These are phyloP conservation scores for Nasua narica DNA, from an alignment of 2,797 vertebrate species.

Conservation along the genomic window DNA sequence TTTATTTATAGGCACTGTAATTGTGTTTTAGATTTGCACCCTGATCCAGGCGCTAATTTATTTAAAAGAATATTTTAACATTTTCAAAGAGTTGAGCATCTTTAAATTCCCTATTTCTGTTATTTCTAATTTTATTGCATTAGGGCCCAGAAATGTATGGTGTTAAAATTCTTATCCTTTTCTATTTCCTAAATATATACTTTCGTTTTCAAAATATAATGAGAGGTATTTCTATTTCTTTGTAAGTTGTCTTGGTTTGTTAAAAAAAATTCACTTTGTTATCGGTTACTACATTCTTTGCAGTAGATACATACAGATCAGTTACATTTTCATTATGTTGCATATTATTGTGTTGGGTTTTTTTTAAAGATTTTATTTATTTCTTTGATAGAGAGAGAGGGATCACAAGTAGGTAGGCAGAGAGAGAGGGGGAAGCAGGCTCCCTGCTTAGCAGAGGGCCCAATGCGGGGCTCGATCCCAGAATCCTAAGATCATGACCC, in stretches of 20 bases:
- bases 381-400: too few relatives aligned
- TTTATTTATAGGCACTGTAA: not conserved
- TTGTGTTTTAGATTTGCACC: not conserved
- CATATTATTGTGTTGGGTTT: not conserved
- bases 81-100: not conserved
- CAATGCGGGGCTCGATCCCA: too few relatives aligned
- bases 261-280: not conserved
- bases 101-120: not conserved
- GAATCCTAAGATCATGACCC: too few relatives aligned
- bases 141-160: not conserved
- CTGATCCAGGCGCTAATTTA: not conserved
- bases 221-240: not conserved
- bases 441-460: too few relatives aligned
- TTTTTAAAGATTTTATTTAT: too few relatives aligned
- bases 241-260: not conserved
- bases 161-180: not conserved
- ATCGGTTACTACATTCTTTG: not conserved
- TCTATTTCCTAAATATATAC: not conserved
- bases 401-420: too few relatives aligned
- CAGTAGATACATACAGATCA: not conserved
- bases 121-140: not conserved
- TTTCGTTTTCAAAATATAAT: not conserved
- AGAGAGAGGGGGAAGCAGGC: too few relatives aligned
- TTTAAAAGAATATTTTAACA: not conserved
- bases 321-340: not conserved